Conservation (phyloP, 2,888 invertebrate species). For the Nymphalis polychloros region DNA sequence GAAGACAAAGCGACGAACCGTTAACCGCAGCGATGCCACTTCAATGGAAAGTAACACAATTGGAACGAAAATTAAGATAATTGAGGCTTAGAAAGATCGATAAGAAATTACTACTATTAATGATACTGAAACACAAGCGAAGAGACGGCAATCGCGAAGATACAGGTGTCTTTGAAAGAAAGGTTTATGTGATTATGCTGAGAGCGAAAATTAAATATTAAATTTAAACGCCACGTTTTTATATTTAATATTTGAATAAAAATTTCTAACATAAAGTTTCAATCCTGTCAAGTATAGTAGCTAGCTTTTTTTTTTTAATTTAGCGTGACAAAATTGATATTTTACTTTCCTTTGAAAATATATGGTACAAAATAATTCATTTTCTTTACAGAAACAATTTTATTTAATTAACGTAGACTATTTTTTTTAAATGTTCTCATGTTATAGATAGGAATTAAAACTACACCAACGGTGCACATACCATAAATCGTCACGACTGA, state of each 20-base stretch:
- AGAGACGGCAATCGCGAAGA: conserved; percentile 12
- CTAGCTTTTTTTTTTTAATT: too few species aligned
- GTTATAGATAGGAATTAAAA: conserved; percentile 4
- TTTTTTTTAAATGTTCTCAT: neutral
- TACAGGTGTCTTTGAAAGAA: conserved; percentile 25
- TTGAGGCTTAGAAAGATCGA: conserved; percentile 54
- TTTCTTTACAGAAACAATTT: too few species aligned
- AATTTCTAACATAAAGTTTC: too few species aligned
- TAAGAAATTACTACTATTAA: conserved; percentile 32
- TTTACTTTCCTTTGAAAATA: neutral
- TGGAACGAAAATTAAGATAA: conserved; percentile 70
- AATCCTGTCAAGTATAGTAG: too few species aligned
- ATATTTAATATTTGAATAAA: too few species aligned
- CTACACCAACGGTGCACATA: neutral
- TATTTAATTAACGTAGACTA: neutral
- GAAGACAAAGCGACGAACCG: conserved; percentile 69
- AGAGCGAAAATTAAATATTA: too few species aligned
- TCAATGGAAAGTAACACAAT: conserved; percentile 70
- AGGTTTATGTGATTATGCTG: conserved; percentile 6
- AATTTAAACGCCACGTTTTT: too few species aligned
- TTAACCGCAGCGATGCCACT: conserved; percentile 52
- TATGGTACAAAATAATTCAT: too few species aligned
- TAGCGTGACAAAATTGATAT: neutral
- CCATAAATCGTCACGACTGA: conserved; percentile 7
- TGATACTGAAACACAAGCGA: conserved; percentile 13